Evolutionary conservation across 2,888 invertebrate genomes (phyloP).

Genomic region (Mesoligia furuncula): DNA sequence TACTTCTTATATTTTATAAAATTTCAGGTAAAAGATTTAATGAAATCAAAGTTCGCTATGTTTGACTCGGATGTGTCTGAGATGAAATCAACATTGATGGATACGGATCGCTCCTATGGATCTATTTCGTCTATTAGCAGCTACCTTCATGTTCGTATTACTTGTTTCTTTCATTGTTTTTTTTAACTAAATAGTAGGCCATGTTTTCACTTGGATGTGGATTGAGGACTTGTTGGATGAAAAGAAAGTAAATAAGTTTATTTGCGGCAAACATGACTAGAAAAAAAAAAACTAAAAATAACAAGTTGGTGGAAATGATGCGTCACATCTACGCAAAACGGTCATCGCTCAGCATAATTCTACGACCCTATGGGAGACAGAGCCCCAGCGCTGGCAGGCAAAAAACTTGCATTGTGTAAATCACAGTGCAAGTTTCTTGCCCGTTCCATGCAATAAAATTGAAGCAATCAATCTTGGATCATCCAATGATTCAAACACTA

Average conservation of each 20-base stretch:
- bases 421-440: neutral
- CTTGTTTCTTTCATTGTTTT: neutral
- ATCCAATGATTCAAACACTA: neutral
- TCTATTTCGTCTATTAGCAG: slow-evolving; percentile 20
- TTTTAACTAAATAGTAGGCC: neutral
- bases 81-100: slow-evolving; percentile 9
- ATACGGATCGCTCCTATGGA: neutral
- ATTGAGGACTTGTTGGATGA: neutral
- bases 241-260: neutral
- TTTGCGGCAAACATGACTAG: neutral
- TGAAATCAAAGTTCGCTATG: slow-evolving; percentile 71
- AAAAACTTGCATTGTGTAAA: neutral
- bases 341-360: neutral
- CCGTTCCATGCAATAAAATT: neutral
- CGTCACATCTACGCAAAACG: neutral
- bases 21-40: slow-evolving; percentile 74
- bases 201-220: neutral
- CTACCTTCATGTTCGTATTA: slow-evolving; percentile 11
- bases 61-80: slow-evolving; percentile 23
- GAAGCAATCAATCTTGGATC: neutral
- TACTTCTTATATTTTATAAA: neutral
- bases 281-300: neutral
- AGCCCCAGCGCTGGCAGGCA: neutral
- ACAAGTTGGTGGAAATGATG: neutral
- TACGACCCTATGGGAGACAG: neutral